Evolutionary conservation across 2,888 invertebrate species (phyloP).

Genomic region (Apeira syringaria): DNA sequence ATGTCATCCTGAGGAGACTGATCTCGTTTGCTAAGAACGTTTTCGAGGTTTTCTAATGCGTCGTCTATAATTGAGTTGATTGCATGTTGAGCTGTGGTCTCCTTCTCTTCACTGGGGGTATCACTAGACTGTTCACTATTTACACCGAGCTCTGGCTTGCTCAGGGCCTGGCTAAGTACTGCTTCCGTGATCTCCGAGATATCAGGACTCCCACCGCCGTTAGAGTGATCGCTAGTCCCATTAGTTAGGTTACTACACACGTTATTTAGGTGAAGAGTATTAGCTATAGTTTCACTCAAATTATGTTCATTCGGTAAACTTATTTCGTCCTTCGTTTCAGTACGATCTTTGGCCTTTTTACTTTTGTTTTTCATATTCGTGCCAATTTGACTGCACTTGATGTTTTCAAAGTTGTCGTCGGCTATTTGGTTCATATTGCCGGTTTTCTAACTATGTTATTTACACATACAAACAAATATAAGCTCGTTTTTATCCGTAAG

Average conservation of each 20-base stretch:
- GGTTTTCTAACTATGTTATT: conserved; percentile 68
- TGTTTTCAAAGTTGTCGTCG: conserved; percentile 67
- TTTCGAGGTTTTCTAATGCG: conserved; percentile 49
- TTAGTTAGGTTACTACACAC: conserved; percentile 73
- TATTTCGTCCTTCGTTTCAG: conserved; percentile 61
- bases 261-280: conserved; percentile 72
- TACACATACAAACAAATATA: conserved; percentile 69
- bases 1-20: conserved; percentile 57
- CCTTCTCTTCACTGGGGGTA: conserved; percentile 42
- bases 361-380: conserved; percentile 70
- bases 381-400: conserved; percentile 70
- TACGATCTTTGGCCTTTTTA: conserved; percentile 79
- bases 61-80: conserved; percentile 48
- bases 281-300: conserved; percentile 66
- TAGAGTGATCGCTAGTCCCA: conserved; percentile 71
- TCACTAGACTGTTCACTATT: conserved; percentile 73
- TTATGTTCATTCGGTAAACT: conserved; percentile 64
- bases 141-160: conserved; percentile 55
- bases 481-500: conserved; percentile 60
- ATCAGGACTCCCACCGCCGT: conserved; percentile 49
- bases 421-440: conserved; percentile 72
- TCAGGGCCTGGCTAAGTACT: conserved; percentile 47
- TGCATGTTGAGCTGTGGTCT: conserved; percentile 37
- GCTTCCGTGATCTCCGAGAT: conserved; percentile 44
- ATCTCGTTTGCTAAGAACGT: conserved; percentile 44